These are phyloP conservation scores for Trematomus bernacchii DNA, from an alignment of 2,797 vertebrate genomes.

Conservation along the genomic window DNA sequence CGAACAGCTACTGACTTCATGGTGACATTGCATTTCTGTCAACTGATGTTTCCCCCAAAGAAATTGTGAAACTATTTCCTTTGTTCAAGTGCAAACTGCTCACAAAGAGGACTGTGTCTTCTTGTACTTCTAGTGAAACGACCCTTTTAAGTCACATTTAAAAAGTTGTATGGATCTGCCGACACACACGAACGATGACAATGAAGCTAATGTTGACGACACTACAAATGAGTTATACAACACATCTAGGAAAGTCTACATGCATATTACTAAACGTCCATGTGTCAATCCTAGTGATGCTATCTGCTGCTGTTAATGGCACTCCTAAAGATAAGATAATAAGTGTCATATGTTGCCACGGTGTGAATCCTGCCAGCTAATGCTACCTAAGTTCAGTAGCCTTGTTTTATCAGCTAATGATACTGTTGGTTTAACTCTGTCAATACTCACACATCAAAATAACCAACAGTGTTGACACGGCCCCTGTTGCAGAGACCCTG, in stretches of 20 bases:
- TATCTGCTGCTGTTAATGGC: conserved; percentile 8
- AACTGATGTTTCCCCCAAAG: background rate
- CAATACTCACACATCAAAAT: conserved; percentile 40
- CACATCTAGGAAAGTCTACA: background rate
- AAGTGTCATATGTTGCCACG: background rate
- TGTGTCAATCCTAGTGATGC: conserved; percentile 11
- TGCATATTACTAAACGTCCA: background rate
- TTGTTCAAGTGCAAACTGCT: background rate
- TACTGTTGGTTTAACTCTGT: conserved; percentile 40
- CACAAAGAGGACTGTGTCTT: background rate
- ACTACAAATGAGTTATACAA: conserved; percentile 8
- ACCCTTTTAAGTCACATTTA: conserved; percentile 5
- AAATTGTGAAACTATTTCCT: background rate
- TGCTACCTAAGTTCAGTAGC: conserved; percentile 12
- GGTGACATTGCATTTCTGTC: background rate
- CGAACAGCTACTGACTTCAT: background rate
- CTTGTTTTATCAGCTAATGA: conserved; percentile 32
- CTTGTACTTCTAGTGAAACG: conserved; percentile 18
- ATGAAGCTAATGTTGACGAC: conserved; percentile 10
- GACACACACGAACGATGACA: conserved; percentile 21
- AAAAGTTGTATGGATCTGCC: background rate
- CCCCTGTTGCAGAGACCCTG: conserved; percentile 26
- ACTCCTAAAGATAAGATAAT: background rate
- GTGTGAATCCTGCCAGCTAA: conserved; percentile 28
- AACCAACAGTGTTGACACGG: conserved; percentile 49